A percentile compares a stretch with the other conserved stretches of the same genome.
Evolutionary conservation across 2,888 invertebrate species (phyloP).

Genomic region (Nephrotoma appendiculata): DNA sequence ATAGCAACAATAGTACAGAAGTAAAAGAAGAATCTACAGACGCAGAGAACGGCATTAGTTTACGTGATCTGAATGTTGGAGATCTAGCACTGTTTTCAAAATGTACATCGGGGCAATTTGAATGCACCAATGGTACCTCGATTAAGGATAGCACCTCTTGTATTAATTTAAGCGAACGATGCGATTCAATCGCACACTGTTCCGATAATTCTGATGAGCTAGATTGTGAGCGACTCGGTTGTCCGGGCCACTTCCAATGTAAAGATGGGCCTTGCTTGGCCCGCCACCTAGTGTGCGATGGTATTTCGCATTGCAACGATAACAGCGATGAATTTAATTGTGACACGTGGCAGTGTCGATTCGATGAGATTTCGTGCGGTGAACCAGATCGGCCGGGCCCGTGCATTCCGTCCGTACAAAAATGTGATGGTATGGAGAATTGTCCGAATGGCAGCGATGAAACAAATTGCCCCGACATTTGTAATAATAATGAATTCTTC

Average conservation of each 20-base stretch:
- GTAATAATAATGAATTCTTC: conserved; percentile 38
- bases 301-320: conserved; percentile 44
- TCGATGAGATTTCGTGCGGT: conserved; percentile 41
- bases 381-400: conserved; percentile 24
- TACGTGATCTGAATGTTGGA: background rate
- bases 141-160: conserved; percentile 41
- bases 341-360: conserved; percentile 36
- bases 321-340: conserved; percentile 44
- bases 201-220: conserved; percentile 46
- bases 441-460: conserved; percentile 42
- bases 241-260: conserved; percentile 44
- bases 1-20: conserved; percentile 5
- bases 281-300: conserved; percentile 44
- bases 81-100: conserved; percentile 29
- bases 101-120: conserved; percentile 42
- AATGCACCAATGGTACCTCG: conserved; percentile 42
- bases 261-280: conserved; percentile 42
- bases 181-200: conserved; percentile 45
- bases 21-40: background rate
- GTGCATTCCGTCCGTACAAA: conserved; percentile 42
- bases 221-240: conserved; percentile 39
- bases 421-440: conserved; percentile 42
- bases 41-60: conserved; percentile 1
- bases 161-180: conserved; percentile 33
- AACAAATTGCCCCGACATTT: conserved; percentile 36